These are phyloP conservation scores for Astyanax mexicanus DNA, from an alignment of 2,797 vertebrate species.

Conservation along the genomic window DNA sequence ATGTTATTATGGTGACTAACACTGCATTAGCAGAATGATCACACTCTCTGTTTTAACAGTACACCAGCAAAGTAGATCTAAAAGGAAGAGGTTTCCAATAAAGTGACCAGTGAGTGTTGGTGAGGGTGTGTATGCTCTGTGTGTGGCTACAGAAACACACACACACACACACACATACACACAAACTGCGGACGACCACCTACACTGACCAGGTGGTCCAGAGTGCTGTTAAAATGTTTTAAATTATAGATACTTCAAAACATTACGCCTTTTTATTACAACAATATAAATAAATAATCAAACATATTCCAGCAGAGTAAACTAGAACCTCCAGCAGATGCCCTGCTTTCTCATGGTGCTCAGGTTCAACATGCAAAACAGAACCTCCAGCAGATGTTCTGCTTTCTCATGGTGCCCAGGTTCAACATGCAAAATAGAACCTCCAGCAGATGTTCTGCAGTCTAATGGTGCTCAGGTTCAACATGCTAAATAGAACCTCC, in stretches of 20 bases:
- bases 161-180: slow-evolving; percentile 16
- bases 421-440: slow-evolving; percentile 33
- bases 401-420: neutral
- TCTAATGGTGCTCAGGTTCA: neutral
- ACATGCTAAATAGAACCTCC: slow-evolving; percentile 33
- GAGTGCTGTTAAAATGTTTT: slow-evolving; percentile 25
- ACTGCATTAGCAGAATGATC: too few species aligned
- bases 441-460: slow-evolving; percentile 30
- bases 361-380: slow-evolving; percentile 40
- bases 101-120: neutral
- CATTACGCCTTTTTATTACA: slow-evolving; percentile 31
- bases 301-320: slow-evolving; percentile 29
- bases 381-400: slow-evolving; percentile 33
- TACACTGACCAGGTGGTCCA: slow-evolving; percentile 37
- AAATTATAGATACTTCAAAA: slow-evolving; percentile 47
- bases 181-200: slow-evolving; percentile 1
- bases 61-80: too few species aligned
- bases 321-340: slow-evolving; percentile 46
- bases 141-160: neutral
- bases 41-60: too few species aligned
- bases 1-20: too few species aligned
- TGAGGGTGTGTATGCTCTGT: neutral
- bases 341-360: slow-evolving; percentile 18
- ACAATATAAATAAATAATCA: slow-evolving; percentile 44
- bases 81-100: neutral